Evolutionary conservation across 2,797 vertebrate genomes (phyloP).

Genomic region (Sebastes wilsoni): DNA sequence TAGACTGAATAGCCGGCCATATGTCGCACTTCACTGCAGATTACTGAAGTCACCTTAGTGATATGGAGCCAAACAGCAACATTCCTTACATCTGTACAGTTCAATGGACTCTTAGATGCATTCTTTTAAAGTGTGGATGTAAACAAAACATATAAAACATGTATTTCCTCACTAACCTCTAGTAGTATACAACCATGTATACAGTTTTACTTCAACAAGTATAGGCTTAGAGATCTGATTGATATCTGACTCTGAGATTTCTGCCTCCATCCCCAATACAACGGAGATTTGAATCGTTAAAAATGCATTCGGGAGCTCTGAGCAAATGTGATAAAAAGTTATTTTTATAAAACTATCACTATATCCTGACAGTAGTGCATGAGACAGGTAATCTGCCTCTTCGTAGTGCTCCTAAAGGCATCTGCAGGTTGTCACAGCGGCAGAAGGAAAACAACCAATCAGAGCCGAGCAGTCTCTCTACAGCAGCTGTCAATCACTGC

Average conservation of each 20-base stretch:
- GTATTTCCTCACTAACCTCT: neutral
- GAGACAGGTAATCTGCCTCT: too few relatives aligned
- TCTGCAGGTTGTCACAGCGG: fast-evolving
- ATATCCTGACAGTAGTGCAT: too few relatives aligned
- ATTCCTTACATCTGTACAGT: neutral
- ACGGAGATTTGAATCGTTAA: too few relatives aligned
- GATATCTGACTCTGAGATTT: neutral
- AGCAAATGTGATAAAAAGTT: too few relatives aligned
- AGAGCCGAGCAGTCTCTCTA: too few relatives aligned
- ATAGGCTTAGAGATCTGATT: neutral
- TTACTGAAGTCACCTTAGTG: constrained; percentile 20
- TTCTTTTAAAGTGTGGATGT: neutral
- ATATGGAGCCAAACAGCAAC: constrained; percentile 1
- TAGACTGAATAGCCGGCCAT: constrained; percentile 12
- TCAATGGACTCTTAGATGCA: neutral
- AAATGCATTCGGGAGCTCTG: too few relatives aligned
- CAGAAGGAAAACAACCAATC: too few relatives aligned
- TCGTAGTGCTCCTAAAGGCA: too few relatives aligned
- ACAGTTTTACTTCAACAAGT: neutral
- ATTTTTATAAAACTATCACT: too few relatives aligned
- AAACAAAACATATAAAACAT: neutral
- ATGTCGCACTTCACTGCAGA: constrained; percentile 23
- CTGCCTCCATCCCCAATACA: too few relatives aligned
- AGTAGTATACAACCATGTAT: neutral
- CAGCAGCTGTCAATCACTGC: too few relatives aligned